These are phyloP conservation scores for Ceratina japonica DNA, from an alignment of 1,140 invertebrate species.

Conservation along the genomic window DNA sequence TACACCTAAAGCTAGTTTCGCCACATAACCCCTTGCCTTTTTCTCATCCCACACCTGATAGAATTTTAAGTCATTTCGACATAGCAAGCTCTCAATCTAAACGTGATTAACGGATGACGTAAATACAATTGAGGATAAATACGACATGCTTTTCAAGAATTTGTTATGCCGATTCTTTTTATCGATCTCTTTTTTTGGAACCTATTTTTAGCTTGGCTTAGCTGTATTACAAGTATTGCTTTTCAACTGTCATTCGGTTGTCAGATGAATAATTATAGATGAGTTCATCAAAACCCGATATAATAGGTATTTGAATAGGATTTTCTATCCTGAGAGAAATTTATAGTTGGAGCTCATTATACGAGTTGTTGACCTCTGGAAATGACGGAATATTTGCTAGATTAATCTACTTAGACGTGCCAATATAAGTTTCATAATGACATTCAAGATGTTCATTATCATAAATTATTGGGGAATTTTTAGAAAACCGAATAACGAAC, in stretches of 20 bases:
- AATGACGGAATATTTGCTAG: neutral
- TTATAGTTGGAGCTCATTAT: neutral
- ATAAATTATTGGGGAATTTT: neutral
- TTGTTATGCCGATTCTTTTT: too few species aligned
- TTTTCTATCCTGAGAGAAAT: neutral
- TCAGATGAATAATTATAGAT: neutral
- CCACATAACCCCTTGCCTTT: neutral
- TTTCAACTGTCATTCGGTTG: slow-evolving; percentile 8
- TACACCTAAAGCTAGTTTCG: slow-evolving; percentile 30
- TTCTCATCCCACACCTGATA: neutral
- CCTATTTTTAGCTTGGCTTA: neutral
- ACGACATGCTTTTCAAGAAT: neutral
- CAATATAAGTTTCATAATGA: slow-evolving; percentile 30
- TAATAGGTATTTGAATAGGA: neutral
- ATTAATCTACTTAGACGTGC: slow-evolving; percentile 33
- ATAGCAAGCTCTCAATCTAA: too few species aligned
- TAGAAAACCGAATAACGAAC: neutral
- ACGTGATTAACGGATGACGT: too few species aligned
- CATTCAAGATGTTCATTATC: neutral
- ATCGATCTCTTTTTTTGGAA: too few species aligned
- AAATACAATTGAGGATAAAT: neutral
- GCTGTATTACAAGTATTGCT: neutral
- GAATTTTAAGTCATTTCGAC: too few species aligned
- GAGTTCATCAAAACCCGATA: neutral
- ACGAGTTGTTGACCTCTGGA: slow-evolving; percentile 33